These are phyloP conservation scores for Nasonovia ribisnigri DNA, from an alignment of 2,888 invertebrate species.

Conservation along the genomic window DNA sequence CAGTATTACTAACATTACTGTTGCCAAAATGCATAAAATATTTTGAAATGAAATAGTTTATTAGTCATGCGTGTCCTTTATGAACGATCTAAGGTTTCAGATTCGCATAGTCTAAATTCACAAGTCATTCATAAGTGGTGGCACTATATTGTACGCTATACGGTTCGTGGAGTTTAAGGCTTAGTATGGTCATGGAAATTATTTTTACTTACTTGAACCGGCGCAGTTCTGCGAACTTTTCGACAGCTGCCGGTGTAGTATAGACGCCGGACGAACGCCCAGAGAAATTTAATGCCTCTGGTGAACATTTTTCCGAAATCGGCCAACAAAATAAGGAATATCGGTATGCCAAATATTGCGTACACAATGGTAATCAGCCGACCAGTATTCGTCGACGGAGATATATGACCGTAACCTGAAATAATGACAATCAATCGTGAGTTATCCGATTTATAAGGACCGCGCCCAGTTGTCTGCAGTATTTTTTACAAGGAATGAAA, in stretches of 20 bases:
- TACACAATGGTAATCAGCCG: slow-evolving; percentile 91
- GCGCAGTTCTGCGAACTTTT: slow-evolving; percentile 81
- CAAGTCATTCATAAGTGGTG: neutral
- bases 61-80: neutral
- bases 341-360: slow-evolving; percentile 94
- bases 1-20: neutral
- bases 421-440: neutral
- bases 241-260: slow-evolving; percentile 90
- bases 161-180: slow-evolving; percentile 6
- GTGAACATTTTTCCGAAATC: slow-evolving; percentile 96
- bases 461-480: neutral
- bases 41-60: neutral
- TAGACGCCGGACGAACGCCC: slow-evolving; percentile 86
- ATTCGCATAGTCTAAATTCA: neutral
- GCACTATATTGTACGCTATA: neutral
- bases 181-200: slow-evolving; percentile 1
- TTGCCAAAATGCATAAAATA: neutral
- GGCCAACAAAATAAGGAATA: slow-evolving; percentile 93
- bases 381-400: slow-evolving; percentile 89
- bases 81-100: neutral
- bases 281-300: slow-evolving; percentile 88
- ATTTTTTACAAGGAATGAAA: neutral
- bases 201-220: slow-evolving; percentile 76
- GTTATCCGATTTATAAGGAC: neutral
- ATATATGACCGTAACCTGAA: slow-evolving; percentile 96